Base-by-base conservation (phyloP, 2,797 vertebrate genomes). In the Streptopelia turtur region DNA sequence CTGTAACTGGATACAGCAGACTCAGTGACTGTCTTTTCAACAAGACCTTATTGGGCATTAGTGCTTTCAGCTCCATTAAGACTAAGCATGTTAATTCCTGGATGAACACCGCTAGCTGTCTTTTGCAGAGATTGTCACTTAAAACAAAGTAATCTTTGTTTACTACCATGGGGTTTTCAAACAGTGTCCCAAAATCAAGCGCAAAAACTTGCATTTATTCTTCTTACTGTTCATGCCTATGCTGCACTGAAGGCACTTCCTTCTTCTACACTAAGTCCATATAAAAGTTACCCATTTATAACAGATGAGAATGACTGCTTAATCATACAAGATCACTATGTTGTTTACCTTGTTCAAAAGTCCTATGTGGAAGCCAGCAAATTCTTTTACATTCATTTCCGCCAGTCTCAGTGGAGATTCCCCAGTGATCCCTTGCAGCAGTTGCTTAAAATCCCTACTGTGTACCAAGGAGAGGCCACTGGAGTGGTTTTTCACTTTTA, bases 401-500 rank as follows among this genome's bases (percentile, higher is more conserved):
- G 96, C 96, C 87, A 99, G 97, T 93, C 98, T 98, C 16, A 99
- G 97, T 8, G 98, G 98, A 68, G 98, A 98, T 97, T 99, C 99
- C 24, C 99, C 99, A 9, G 98, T 98, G 97, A 99, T 98, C 81
- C 99, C 99, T 98, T 99, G 99, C 91, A 99, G 98, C 64, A 99
- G 97, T 97, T 99, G 99, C 94, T 99, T 99, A 96, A 99, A 99
- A 97, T 99, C 99, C 82, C 97, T 98, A 94, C 98, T 98, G 96
- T 99, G 98, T 86, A 98, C 98, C 98, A 99, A 98, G 85, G 98
- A 98, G 69, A 99, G 94, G 92, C 96, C 97, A 96, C 94, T 98
- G 87, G 98, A 98, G 97, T 99, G 98, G 97, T 99, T 99, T 98
- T 99, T 99, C 98, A 99, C 99, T 98, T 99, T 99, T 93, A 99